phyloP scores from a whole-genome alignment of 2,113 vertebrate species.

The Misgurnus anguillicaudatus region DNA sequence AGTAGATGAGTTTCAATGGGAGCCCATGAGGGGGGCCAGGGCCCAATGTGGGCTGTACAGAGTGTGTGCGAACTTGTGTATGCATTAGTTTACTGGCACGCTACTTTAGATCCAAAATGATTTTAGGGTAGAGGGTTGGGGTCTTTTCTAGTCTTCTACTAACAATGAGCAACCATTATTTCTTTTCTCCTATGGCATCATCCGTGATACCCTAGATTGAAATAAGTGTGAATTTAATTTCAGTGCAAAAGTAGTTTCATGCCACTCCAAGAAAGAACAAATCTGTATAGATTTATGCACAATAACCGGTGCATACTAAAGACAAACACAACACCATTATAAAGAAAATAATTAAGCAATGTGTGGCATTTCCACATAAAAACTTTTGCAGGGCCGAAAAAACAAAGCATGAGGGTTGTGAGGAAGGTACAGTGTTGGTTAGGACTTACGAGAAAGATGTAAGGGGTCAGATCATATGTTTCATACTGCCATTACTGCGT shows the following conservation, averaged over 20 bases:
- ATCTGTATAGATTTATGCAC: conserved; percentile 10
- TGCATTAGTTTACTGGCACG: conserved; percentile 58
- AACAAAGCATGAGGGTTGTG: background rate
- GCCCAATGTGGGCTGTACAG: conserved; percentile 62
- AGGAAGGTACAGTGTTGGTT: background rate
- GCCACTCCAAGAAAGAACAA: conserved; percentile 19
- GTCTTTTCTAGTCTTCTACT: conserved; percentile 28
- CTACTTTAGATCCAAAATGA: conserved; percentile 39
- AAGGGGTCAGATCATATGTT: background rate
- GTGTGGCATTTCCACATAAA: conserved; percentile 67
- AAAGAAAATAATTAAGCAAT: conserved; percentile 34
- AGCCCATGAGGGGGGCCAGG: conserved; percentile 64
- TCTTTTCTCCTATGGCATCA: background rate
- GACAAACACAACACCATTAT: conserved; percentile 6
- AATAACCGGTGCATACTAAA: background rate
- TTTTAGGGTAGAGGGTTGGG: conserved; percentile 28
- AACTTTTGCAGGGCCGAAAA: conserved; percentile 51
- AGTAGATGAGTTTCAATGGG: conserved; percentile 71
- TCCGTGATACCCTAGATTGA: background rate
- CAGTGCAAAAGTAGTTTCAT: background rate
- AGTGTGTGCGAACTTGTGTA: conserved; percentile 58
- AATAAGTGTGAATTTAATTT: conserved; percentile 11
- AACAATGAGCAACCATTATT: conserved; percentile 29
- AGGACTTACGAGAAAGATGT: background rate
- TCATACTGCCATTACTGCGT: too few relatives aligned